phyloP scores from a whole-genome alignment of 2,113 vertebrate species.

The Cromileptes altivelis region DNA sequence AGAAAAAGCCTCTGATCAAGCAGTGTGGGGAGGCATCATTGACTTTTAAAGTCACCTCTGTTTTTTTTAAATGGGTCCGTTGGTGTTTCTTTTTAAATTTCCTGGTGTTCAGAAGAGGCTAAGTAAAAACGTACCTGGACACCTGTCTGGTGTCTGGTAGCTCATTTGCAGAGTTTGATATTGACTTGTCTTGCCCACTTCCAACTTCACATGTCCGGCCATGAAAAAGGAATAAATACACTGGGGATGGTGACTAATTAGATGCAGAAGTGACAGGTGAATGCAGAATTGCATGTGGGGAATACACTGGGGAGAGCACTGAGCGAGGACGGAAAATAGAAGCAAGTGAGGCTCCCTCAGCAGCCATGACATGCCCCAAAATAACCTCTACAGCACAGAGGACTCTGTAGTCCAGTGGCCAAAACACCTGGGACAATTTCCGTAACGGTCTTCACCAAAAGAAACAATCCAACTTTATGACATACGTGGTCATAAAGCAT shows the following conservation, averaged over 20 bases:
- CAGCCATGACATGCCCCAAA: slow-evolving; percentile 33
- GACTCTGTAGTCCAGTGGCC: neutral
- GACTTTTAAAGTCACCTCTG: neutral
- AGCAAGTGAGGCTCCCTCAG: slow-evolving; percentile 20
- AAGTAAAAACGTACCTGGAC: slow-evolving; percentile 10
- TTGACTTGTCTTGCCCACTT: slow-evolving; percentile 27
- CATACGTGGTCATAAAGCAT: neutral
- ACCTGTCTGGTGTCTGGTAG: neutral
- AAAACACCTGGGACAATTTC: neutral
- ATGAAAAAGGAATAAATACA: slow-evolving; percentile 52
- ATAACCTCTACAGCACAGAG: slow-evolving; percentile 5
- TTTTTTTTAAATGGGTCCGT: neutral
- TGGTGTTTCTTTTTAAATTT: neutral
- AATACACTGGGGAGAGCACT: slow-evolving; percentile 16
- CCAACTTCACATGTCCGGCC: slow-evolving; percentile 37
- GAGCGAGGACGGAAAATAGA: slow-evolving; percentile 39
- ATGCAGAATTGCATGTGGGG: slow-evolving; percentile 40
- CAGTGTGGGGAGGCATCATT: neutral
- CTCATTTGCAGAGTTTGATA: slow-evolving; percentile 8
- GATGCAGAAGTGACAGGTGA: slow-evolving; percentile 47
- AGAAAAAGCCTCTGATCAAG: neutral
- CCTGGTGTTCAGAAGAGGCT: neutral
- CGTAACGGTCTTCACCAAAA: neutral
- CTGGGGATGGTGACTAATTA: slow-evolving; percentile 49
- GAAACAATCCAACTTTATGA: neutral